Evolutionary conservation across 2,113 vertebrate species (phyloP).

Genomic region (Pongo abelii): DNA sequence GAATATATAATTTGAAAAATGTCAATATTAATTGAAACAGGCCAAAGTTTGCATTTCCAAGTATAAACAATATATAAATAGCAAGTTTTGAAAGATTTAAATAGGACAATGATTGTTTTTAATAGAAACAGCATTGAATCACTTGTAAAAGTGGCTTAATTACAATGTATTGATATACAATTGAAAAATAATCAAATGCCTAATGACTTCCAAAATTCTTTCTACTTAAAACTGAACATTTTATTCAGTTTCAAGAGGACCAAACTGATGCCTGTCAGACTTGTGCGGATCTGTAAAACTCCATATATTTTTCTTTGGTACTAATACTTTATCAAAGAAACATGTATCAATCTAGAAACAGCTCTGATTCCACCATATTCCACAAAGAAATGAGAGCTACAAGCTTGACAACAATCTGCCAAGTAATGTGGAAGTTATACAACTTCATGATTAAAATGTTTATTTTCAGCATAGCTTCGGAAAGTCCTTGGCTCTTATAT

Average conservation of each 20-base stretch:
- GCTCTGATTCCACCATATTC: neutral
- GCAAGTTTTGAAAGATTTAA: neutral
- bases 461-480: neutral
- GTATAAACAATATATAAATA: neutral
- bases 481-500: neutral
- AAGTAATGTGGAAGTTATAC: neutral
- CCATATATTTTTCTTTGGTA: neutral
- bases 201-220: neutral
- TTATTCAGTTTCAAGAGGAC: neutral
- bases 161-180: neutral
- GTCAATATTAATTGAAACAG: constrained; percentile 15
- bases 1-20: neutral
- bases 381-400: neutral
- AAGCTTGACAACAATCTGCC: neutral
- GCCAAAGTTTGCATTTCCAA: constrained; percentile 36
- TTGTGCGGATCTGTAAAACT: neutral
- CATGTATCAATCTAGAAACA: neutral
- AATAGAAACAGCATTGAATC: neutral
- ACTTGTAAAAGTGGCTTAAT: neutral
- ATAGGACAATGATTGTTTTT: neutral
- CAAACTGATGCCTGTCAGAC: neutral
- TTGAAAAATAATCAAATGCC: neutral
- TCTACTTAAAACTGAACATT: constrained; percentile 26
- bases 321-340: neutral
- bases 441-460: neutral